These are phyloP conservation scores for Sicus ferrugineus DNA, from an alignment of 2,888 invertebrate genomes.

Conservation along the genomic window DNA sequence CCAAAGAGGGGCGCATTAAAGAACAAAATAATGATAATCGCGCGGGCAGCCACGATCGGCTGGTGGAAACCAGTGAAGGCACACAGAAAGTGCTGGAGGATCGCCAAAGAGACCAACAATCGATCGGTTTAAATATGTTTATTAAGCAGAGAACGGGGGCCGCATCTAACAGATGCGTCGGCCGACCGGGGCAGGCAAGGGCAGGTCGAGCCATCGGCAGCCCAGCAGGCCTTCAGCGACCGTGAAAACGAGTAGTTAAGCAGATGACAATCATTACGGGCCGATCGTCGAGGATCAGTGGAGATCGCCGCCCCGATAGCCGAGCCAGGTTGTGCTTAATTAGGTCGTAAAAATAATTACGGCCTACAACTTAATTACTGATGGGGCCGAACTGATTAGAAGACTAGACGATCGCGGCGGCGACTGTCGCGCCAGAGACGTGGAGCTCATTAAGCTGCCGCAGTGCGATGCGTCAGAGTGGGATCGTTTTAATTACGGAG, in stretches of 20 bases:
- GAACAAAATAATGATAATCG: slow-evolving; percentile 23
- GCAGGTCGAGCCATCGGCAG: not conserved
- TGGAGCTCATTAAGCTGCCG: not conserved
- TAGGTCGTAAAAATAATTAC: slow-evolving; percentile 27
- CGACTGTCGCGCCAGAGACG: not conserved
- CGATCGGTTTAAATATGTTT: slow-evolving; percentile 44
- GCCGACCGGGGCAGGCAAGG: not conserved
- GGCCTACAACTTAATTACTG: slow-evolving; percentile 20
- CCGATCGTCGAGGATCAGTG: not conserved
- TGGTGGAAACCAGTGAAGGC: slow-evolving; percentile 19
- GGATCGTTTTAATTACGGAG: not conserved
- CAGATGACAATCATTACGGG: slow-evolving; percentile 18
- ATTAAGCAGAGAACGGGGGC: slow-evolving; percentile 41
- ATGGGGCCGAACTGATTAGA: slow-evolving; percentile 27
- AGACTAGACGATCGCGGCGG: not conserved
- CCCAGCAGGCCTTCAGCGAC: not conserved
- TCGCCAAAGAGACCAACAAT: slow-evolving; percentile 35
- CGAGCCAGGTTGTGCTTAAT: slow-evolving; percentile 15
- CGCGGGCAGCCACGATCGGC: not conserved
- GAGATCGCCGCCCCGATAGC: slow-evolving; percentile 1
- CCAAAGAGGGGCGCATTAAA: not conserved
- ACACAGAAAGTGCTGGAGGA: slow-evolving; percentile 19
- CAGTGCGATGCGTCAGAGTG: not conserved
- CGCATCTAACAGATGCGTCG: not conserved
- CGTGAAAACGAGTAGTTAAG: slow-evolving; percentile 14